Percentiles rank a stretch among this genome's conserved stretches.
phyloP scores from a whole-genome alignment of 2,888 invertebrate genomes.

The Cephus runcator region DNA sequence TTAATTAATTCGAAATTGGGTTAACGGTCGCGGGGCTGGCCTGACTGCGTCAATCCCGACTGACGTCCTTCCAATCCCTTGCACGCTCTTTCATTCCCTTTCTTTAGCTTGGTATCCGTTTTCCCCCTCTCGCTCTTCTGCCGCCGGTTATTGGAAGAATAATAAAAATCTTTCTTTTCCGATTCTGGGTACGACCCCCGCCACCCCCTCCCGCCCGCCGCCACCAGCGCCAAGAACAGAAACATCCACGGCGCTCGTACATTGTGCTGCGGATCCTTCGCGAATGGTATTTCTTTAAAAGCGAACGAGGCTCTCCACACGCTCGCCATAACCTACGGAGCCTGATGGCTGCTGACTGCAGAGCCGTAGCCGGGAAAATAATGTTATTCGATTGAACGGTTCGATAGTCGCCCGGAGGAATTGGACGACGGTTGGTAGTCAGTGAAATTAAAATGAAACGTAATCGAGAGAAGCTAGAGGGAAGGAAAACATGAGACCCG shows the following conservation, averaged over 20 bases:
- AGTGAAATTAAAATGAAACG: not conserved
- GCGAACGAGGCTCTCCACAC: not conserved
- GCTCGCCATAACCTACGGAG: not conserved
- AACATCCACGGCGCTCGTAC: constrained; percentile 24
- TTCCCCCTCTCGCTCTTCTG: not conserved
- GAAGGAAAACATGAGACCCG: not conserved
- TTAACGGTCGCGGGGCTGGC: constrained; percentile 29
- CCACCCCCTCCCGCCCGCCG: not conserved
- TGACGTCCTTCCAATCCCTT: not conserved
- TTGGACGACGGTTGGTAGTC: constrained; percentile 11
- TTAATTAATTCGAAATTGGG: constrained; percentile 51
- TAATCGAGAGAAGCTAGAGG: not conserved
- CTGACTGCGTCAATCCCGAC: not conserved
- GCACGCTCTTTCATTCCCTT: not conserved
- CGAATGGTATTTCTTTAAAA: constrained; percentile 13
- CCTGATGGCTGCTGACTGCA: not conserved
- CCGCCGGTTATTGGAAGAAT: constrained; percentile 41
- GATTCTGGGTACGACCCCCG: constrained; percentile 7
- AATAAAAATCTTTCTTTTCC: constrained; percentile 41
- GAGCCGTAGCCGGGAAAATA: constrained; percentile 32
- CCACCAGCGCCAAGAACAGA: not conserved
- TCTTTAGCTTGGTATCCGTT: not conserved
- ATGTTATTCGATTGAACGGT: constrained; percentile 40
- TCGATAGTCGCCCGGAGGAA: constrained; percentile 32
- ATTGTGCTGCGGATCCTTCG: constrained; percentile 40